Evolutionary conservation across 92 coral and sea anemone genomes (phyloP).

Genomic region (Epizoanthus ramosus): DNA sequence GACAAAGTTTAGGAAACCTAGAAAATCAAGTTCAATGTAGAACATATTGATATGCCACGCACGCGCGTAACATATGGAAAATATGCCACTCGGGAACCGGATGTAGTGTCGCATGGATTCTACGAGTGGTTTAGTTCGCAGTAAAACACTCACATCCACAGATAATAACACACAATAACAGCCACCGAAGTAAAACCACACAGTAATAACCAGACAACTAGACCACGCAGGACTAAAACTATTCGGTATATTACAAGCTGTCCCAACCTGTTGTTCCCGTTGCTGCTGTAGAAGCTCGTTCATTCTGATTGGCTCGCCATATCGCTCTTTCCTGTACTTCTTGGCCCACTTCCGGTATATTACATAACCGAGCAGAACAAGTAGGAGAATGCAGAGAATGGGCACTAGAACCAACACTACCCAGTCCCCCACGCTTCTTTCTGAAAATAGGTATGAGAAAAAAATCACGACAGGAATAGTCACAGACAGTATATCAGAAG

Average conservation of each 20-base stretch:
- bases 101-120: too few relatives aligned
- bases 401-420: slow-evolving; percentile 70
- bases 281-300: slow-evolving; percentile 22
- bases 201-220: too few relatives aligned
- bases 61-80: too few relatives aligned
- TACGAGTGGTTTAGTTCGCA: too few relatives aligned
- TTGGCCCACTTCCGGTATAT: slow-evolving; percentile 60
- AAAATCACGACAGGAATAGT: neutral
- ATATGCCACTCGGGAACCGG: too few relatives aligned
- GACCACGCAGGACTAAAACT: neutral
- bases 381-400: slow-evolving; percentile 51
- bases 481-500: too few relatives aligned
- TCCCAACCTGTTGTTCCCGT: slow-evolving; percentile 25
- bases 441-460: slow-evolving; percentile 29
- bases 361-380: slow-evolving; percentile 49
- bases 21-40: too few relatives aligned
- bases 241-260: neutral
- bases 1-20: too few relatives aligned
- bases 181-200: too few relatives aligned
- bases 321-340: slow-evolving; percentile 17
- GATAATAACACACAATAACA: too few relatives aligned
- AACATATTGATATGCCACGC: too few relatives aligned
- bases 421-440: slow-evolving; percentile 49
- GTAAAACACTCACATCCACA: too few relatives aligned
- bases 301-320: slow-evolving; percentile 21